Conservation (phyloP, 2,888 invertebrate genomes). For the Villa cingulata region DNA sequence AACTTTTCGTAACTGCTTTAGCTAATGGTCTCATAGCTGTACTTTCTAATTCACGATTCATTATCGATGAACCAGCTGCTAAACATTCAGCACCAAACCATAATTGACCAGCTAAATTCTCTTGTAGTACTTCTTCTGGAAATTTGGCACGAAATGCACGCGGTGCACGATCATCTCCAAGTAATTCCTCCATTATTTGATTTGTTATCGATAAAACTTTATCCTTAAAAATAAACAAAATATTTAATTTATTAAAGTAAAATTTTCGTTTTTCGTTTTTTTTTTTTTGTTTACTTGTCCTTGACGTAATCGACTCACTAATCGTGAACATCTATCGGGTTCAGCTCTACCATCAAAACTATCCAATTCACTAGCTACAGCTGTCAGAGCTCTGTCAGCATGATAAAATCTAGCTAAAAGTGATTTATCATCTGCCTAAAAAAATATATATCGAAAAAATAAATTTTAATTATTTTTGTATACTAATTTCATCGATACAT, state of each 20-base stretch:
- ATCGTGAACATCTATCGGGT: constrained; percentile 86
- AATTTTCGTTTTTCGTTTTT: too few relatives aligned
- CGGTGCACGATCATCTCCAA: constrained; percentile 73
- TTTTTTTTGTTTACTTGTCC: constrained; percentile 51
- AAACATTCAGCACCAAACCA: constrained; percentile 99
- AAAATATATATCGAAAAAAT: constrained; percentile 19
- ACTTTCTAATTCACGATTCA: constrained; percentile 93
- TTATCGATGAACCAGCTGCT: constrained; percentile 95
- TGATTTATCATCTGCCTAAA: constrained; percentile 83
- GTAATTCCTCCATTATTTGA: constrained; percentile 87
- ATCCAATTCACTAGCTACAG: constrained; percentile 91
- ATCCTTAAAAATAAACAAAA: constrained; percentile 41
- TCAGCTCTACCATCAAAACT: constrained; percentile 99
- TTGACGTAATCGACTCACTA: constrained; percentile 88
- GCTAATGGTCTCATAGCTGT: constrained; percentile 93
- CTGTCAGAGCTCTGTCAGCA: constrained; percentile 91
- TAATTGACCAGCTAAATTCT: constrained; percentile 93
- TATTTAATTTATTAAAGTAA: too few relatives aligned
- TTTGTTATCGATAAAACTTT: constrained; percentile 85
- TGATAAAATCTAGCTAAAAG: constrained; percentile 93
- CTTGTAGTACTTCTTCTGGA: constrained; percentile 96
- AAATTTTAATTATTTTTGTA: too few relatives aligned
- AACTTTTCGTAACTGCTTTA: constrained; percentile 86
- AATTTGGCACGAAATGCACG: constrained; percentile 96
- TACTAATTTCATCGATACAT: too few relatives aligned